phyloP scores from a whole-genome alignment of 2,888 invertebrate genomes.

The Phymatocera aterrima region DNA sequence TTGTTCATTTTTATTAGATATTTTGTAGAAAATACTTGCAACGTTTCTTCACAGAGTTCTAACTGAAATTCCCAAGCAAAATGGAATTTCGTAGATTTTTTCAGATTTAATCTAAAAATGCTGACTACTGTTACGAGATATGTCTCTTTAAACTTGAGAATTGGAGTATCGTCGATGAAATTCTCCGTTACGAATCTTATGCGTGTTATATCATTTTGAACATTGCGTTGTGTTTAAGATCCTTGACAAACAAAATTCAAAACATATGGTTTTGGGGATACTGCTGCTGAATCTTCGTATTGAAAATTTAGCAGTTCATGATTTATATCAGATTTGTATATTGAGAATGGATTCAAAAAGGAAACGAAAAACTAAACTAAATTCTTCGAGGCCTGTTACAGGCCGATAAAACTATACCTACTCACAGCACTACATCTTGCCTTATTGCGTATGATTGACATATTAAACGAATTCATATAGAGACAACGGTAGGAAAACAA shows the following conservation, averaged over 20 bases:
- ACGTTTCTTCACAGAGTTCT: too few species aligned
- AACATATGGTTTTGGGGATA: background rate
- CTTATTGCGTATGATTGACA: slow-evolving; percentile 41
- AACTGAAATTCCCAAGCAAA: too few species aligned
- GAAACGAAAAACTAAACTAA: background rate
- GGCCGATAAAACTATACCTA: slow-evolving; percentile 16
- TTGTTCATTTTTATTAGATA: too few species aligned
- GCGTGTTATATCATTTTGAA: background rate
- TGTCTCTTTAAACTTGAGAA: background rate
- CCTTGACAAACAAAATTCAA: slow-evolving; percentile 7
- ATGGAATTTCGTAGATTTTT: background rate
- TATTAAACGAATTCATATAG: slow-evolving; percentile 1
- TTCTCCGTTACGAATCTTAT: background rate
- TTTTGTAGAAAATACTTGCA: too few species aligned
- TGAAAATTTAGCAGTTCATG: background rate
- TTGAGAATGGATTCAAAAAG: background rate
- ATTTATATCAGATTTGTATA: slow-evolving; percentile 17
- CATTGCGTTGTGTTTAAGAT: background rate
- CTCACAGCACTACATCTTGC: slow-evolving; percentile 42
- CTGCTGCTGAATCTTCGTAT: slow-evolving; percentile 3
- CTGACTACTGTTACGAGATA: background rate
- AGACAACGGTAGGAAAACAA: background rate
- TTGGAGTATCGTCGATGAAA: background rate
- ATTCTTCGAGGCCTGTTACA: slow-evolving; percentile 24
- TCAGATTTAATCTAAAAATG: background rate